Percentiles rank a stretch among this genome's conserved stretches.
Evolutionary conservation across 2,888 invertebrate species (phyloP).

Genomic region (Drosophila melanosoma): DNA sequence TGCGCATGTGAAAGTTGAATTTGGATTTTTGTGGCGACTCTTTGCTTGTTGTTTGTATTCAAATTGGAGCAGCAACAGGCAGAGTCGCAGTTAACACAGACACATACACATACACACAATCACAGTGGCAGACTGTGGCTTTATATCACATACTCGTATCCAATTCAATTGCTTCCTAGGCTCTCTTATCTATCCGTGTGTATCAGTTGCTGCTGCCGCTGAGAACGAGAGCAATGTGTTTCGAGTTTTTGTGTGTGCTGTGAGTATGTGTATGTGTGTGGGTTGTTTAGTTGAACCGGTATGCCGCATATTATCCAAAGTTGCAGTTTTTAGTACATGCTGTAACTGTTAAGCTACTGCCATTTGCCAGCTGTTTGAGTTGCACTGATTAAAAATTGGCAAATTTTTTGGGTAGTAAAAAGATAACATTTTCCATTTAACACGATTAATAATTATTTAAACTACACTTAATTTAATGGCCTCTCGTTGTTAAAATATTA

Average conservation of each 20-base stretch:
- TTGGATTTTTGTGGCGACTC: slow-evolving; percentile 41
- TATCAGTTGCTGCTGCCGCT: slow-evolving; percentile 35
- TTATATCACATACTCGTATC: slow-evolving; percentile 40
- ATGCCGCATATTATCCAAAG: slow-evolving; percentile 42
- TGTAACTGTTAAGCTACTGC: slow-evolving; percentile 57
- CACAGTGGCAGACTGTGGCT: slow-evolving; percentile 16
- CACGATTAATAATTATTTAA: slow-evolving; percentile 9
- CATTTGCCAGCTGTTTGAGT: slow-evolving; percentile 34
- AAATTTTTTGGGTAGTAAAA: slow-evolving; percentile 2
- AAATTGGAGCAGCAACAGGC: slow-evolving; percentile 51
- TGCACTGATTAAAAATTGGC: slow-evolving; percentile 29
- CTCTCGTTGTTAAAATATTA: neutral
- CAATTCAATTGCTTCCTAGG: slow-evolving; percentile 28
- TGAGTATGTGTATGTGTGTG: slow-evolving; percentile 22
- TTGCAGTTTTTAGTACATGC: slow-evolving; percentile 50
- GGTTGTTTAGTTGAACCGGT: slow-evolving; percentile 61
- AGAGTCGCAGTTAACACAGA: slow-evolving; percentile 14
- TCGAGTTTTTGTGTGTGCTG: slow-evolving; percentile 5
- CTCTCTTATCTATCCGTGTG: slow-evolving; percentile 19
- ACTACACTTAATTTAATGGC: neutral
- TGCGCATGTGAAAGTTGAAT: slow-evolving; percentile 75
- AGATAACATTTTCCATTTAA: slow-evolving; percentile 10
- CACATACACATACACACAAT: slow-evolving; percentile 2
- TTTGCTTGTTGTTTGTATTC: slow-evolving; percentile 30
- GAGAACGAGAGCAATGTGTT: slow-evolving; percentile 73